A percentile compares a stretch with the other conserved stretches of the same genome.
Conservation (phyloP, 2,888 invertebrate genomes). For the Conomelus anceps region DNA sequence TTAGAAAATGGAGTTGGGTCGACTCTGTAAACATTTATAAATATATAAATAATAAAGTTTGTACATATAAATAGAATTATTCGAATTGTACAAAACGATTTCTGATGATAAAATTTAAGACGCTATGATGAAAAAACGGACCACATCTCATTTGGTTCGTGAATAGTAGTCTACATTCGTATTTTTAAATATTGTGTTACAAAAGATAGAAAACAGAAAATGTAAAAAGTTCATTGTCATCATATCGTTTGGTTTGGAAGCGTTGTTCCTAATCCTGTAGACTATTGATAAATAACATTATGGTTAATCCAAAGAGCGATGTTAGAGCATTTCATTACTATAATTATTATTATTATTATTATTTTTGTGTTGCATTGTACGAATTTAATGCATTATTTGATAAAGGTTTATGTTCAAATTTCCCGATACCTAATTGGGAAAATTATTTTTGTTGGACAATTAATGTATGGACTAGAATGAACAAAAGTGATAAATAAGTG, state of each 20-base stretch:
- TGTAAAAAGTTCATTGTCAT: background rate
- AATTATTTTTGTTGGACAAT: background rate
- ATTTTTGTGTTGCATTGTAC: slow-evolving; percentile 1
- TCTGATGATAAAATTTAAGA: background rate
- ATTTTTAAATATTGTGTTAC: background rate
- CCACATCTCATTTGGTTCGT: background rate
- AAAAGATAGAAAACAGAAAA: background rate
- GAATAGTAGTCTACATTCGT: background rate
- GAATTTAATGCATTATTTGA: slow-evolving; percentile 5
- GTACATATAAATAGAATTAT: background rate
- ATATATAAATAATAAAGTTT: background rate
- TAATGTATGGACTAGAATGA: background rate
- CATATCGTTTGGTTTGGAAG: background rate
- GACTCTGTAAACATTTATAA: background rate
- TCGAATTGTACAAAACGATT: background rate
- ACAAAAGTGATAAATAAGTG: background rate
- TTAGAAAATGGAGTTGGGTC: background rate
- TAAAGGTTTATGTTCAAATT: slow-evolving; percentile 22
- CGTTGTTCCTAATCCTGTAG: background rate
- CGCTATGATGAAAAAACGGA: background rate
- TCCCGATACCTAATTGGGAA: background rate
- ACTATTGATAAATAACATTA: background rate
- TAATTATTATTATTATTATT: background rate
- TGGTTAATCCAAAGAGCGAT: background rate
- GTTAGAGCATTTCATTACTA: background rate